Percentiles rank a stretch among this genome's conserved stretches.
Conservation (phyloP, 2,113 vertebrate genomes). For the Steatornis caripensis region DNA sequence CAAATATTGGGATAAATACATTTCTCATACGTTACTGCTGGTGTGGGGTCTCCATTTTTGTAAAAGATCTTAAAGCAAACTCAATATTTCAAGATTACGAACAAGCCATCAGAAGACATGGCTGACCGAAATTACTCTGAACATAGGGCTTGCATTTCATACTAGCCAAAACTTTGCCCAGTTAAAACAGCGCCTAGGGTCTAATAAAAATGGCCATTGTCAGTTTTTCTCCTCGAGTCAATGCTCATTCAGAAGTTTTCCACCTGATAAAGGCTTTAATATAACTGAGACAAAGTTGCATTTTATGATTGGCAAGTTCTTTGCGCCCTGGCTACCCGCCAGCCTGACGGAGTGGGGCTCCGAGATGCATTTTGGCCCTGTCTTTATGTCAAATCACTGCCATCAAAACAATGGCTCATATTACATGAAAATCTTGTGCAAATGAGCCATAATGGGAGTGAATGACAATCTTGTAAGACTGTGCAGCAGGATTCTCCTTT, state of each 20-base stretch:
- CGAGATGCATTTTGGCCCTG: constrained; percentile 67
- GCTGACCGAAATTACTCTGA: background rate
- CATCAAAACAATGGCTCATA: constrained; percentile 84
- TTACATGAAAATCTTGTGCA: constrained; percentile 87
- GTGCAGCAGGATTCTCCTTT: constrained; percentile 85
- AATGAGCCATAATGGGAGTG: constrained; percentile 81
- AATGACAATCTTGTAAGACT: constrained; percentile 83
- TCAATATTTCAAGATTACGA: background rate
- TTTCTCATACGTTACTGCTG: background rate
- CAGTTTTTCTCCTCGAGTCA: constrained; percentile 64
- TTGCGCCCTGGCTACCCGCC: constrained; percentile 57
- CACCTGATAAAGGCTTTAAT: constrained; percentile 76
- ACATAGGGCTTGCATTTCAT: background rate
- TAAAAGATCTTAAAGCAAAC: constrained; percentile 9
- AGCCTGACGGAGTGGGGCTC: constrained; percentile 44
- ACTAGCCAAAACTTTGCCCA: constrained; percentile 20
- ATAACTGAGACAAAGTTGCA: constrained; percentile 67
- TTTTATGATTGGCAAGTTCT: constrained; percentile 76
- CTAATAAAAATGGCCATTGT: constrained; percentile 77
- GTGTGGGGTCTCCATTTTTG: background rate
- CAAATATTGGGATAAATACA: background rate
- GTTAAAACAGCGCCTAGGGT: background rate
- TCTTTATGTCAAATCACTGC: constrained; percentile 79
- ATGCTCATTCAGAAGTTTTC: constrained; percentile 64
- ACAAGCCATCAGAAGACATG: background rate